Percentiles rank a stretch among this genome's conserved stretches.
phyloP scores from a whole-genome alignment of 1,140 invertebrate genomes.

The Drosophila littoralis region DNA sequence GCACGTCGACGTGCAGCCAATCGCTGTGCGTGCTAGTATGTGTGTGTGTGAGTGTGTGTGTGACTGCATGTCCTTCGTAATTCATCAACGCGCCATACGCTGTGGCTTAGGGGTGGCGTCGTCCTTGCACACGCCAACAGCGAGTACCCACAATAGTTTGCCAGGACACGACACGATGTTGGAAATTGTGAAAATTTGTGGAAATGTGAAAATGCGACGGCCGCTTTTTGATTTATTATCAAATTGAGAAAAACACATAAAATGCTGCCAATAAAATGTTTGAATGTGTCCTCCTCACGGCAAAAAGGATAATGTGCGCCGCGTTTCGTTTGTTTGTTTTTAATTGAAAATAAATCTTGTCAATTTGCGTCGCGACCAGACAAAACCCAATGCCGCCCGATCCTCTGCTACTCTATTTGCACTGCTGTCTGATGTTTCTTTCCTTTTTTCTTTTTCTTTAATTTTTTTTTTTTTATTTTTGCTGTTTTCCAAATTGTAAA shows the following conservation, averaged over 20 bases:
- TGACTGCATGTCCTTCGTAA: slow-evolving; percentile 73
- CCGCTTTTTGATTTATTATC: slow-evolving; percentile 76
- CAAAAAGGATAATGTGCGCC: slow-evolving; percentile 64
- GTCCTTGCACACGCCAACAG: slow-evolving; percentile 32
- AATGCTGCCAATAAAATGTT: slow-evolving; percentile 77
- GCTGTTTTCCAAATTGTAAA: slow-evolving; percentile 70
- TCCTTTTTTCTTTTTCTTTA: not conserved
- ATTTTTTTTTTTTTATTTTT: slow-evolving; percentile 1
- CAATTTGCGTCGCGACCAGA: slow-evolving; percentile 73
- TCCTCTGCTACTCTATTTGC: slow-evolving; percentile 55
- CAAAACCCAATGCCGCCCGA: slow-evolving; percentile 44
- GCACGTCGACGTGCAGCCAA: slow-evolving; percentile 79
- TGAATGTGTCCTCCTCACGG: slow-evolving; percentile 2
- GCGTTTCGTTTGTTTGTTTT: slow-evolving; percentile 67
- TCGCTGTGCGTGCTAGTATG: slow-evolving; percentile 61
- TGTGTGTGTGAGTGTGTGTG: slow-evolving; percentile 26
- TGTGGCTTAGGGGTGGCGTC: slow-evolving; percentile 73
- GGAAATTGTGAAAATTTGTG: slow-evolving; percentile 51
- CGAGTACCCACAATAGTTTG: slow-evolving; percentile 38
- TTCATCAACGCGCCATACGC: slow-evolving; percentile 72
- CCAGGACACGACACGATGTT: slow-evolving; percentile 16
- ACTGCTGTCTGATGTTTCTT: slow-evolving; percentile 53
- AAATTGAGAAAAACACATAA: slow-evolving; percentile 67
- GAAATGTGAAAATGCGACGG: slow-evolving; percentile 63
- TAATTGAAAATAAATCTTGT: slow-evolving; percentile 82